Percentiles rank a stretch among this genome's conserved stretches.
phyloP scores from a whole-genome alignment of 2,888 invertebrate genomes.

The Adineta ricciae region DNA sequence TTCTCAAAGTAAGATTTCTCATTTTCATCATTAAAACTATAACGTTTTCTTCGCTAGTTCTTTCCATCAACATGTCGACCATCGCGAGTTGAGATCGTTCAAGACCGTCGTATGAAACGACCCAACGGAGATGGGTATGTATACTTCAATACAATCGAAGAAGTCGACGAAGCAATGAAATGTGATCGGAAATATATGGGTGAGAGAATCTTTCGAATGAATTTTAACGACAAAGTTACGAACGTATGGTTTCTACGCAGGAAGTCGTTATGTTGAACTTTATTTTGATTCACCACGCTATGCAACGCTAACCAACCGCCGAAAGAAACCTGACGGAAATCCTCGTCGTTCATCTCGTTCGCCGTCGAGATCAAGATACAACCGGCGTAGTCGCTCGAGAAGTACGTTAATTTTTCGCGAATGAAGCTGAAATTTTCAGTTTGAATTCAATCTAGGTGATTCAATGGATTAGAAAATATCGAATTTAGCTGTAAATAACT shows the following conservation, averaged over 20 bases:
- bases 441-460: not conserved
- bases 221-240: no score
- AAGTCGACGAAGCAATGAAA: not conserved
- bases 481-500: not conserved
- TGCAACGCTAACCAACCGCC: not conserved
- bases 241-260: not conserved
- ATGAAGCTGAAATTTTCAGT: not conserved
- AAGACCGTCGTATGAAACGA: not conserved
- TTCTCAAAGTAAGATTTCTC: not conserved
- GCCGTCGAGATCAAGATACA: not conserved
- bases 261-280: constrained; percentile 19
- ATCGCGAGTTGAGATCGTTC: not conserved
- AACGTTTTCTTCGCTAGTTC: not conserved
- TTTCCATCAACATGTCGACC: not conserved
- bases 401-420: not conserved
- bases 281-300: constrained; percentile 11
- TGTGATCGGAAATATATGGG: constrained; percentile 11
- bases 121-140: not conserved
- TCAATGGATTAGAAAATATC: not conserved
- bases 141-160: not conserved
- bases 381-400: not conserved
- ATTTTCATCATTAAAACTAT: not conserved
- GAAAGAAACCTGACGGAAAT: not conserved
- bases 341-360: not conserved
- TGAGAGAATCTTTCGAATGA: not conserved